phyloP scores from a whole-genome alignment of 53 echinoderm and acorn worm genomes.

The Apostichopus leukothele region DNA sequence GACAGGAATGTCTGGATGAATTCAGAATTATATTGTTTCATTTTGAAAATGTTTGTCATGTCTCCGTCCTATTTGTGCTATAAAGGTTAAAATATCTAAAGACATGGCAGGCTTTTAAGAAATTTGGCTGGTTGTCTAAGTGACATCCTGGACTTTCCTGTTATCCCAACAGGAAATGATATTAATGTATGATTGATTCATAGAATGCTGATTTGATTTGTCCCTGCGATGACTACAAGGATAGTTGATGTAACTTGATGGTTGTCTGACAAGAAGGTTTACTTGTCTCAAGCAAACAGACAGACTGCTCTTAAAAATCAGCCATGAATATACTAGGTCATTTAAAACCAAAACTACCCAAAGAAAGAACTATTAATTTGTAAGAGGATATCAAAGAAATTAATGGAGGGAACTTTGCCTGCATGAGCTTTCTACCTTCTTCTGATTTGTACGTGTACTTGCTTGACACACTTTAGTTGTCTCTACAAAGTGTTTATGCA shows the following conservation, averaged over 20 bases:
- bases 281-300: too few species aligned
- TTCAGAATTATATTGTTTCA: not conserved
- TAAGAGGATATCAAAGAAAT: not conserved
- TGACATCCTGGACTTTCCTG: not conserved
- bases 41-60: not conserved
- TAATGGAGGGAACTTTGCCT: not conserved
- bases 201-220: too few species aligned
- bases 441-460: not conserved
- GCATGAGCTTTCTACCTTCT: not conserved
- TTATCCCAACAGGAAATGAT: not conserved
- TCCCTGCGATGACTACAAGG: too few species aligned
- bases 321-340: too few species aligned
- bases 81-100: not conserved
- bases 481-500: not conserved
- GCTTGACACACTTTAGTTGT: not conserved
- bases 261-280: too few species aligned
- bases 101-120: not conserved
- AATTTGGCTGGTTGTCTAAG: not conserved
- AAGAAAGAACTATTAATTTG: not conserved
- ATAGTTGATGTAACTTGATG: too few species aligned
- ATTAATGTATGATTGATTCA: too few species aligned
- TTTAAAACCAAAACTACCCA: not conserved
- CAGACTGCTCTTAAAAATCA: too few species aligned
- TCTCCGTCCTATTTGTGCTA: too few species aligned
- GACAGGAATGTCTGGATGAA: not conserved